Evolutionary conservation across 2,888 invertebrate genomes (phyloP), one percentile per base, ranked within the genome.

Genomic region (Drosophila diplacantha): DNA sequence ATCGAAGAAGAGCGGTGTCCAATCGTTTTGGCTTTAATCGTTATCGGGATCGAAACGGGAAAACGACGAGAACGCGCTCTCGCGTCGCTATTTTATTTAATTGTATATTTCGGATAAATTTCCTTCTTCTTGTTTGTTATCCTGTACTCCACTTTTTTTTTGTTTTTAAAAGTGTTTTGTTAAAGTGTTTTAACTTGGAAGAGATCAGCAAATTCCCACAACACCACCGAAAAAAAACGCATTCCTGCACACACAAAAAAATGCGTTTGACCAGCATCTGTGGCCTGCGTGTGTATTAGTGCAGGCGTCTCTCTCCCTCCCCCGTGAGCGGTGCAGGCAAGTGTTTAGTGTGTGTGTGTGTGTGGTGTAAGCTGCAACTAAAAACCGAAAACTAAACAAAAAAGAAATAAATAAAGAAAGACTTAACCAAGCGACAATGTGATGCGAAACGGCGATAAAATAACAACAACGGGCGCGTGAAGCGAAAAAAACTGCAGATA

Each of bases 381-480:
- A 55, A 49, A 63, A 44, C 59, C 51, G 44, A 50, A 46, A 56
- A 53, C 49, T 46, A 56, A 55, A 32, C 44, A 55, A 55, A 41
- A 54, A 43, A 9, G 26, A 34, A 18, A 37, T 16, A 54, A 31
- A 26, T 29, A 29, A 39, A 44, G 39, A 35, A 47, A 68, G 56
- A 57, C 58, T 68, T 44, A 72, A 59, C 56, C 69, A 63, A 74
- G 61, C 64, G 67, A 74, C 50, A 68, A 62, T 74, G 72, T 69
- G 74, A 71, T 78, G 71, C 69, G 53, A 69, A 70, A 52, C 53
- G 50, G 53, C 62, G 75, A 72, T 77, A 75, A 74, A 55, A 63
- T 57, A 60, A 46, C 64, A 64, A 35, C 41, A 63, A 35, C 52
- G 44, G 44, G 44, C 44, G 44, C 44, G 44, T 46, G 44, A 46